These are phyloP conservation scores for Pollicipes pollicipes DNA, from an alignment of 1,140 invertebrate genomes.

Conservation along the genomic window DNA sequence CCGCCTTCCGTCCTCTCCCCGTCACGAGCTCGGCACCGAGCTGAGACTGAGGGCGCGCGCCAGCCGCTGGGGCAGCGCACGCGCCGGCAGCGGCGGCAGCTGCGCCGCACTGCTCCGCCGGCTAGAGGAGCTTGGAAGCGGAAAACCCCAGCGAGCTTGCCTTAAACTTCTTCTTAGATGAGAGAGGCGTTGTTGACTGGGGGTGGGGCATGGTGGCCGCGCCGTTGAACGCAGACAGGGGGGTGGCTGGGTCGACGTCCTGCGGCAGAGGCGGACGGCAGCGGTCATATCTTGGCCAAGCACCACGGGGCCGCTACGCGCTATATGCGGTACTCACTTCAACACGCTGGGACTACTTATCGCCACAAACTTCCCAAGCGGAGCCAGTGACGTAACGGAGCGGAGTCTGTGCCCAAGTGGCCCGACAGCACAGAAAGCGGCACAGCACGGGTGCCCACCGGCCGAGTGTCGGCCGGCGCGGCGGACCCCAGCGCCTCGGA, in stretches of 20 bases:
- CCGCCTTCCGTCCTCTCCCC: too few relatives aligned
- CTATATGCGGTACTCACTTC: too few relatives aligned
- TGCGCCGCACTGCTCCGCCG: neutral
- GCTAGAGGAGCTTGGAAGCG: neutral
- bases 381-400: too few relatives aligned
- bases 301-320: too few relatives aligned
- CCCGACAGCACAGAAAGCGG: too few relatives aligned
- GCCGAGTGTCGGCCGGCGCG: too few relatives aligned
- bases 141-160: neutral
- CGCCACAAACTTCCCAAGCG: too few relatives aligned
- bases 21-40: neutral
- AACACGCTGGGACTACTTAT: too few relatives aligned
- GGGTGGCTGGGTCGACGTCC: neutral
- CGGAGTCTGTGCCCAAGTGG: too few relatives aligned
- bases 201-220: neutral
- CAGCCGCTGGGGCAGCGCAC: neutral
- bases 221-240: neutral
- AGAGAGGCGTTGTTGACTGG: neutral
- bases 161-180: constrained; percentile 2
- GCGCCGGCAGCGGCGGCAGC: neutral
- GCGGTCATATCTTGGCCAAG: too few relatives aligned
- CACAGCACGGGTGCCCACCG: too few relatives aligned
- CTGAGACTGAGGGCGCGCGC: neutral
- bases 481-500: too few relatives aligned
- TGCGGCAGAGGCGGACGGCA: neutral